A percentile compares a stretch with the other conserved stretches of the same genome.
Conservation (phyloP, 2,113 vertebrate genomes). For the Scopus umbretta region DNA sequence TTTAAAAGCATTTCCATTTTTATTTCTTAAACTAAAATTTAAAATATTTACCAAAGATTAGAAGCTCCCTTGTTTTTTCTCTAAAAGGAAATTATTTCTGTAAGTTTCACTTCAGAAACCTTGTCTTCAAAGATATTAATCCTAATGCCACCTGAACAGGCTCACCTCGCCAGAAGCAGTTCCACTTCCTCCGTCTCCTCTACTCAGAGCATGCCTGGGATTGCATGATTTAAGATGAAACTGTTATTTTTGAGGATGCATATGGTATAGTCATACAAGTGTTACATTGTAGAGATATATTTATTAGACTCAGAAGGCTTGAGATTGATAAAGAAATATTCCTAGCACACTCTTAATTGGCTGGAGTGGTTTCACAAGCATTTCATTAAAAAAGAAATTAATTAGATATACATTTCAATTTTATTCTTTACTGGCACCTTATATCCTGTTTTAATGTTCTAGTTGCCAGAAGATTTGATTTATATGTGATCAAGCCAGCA, state of each 20-base stretch:
- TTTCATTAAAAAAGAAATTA: not conserved
- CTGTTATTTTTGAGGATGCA: not conserved
- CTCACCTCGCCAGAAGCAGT: not conserved
- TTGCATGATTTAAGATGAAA: not conserved
- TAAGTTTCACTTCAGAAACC: not conserved
- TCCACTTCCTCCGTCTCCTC: not conserved
- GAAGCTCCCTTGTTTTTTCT: not conserved
- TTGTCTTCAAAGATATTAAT: not conserved
- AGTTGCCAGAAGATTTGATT: not conserved
- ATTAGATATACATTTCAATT: not conserved
- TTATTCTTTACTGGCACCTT: not conserved
- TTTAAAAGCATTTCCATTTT: not conserved
- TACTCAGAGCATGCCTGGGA: not conserved
- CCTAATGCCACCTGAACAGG: not conserved
- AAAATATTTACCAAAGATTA: not conserved
- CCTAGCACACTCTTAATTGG: not conserved
- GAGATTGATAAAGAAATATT: not conserved
- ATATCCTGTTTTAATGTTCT: not conserved
- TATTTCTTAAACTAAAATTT: not conserved
- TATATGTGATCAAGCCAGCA: not conserved
- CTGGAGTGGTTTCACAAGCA: not conserved
- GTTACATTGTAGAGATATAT: not conserved
- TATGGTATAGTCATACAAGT: not conserved
- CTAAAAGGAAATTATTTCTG: not conserved
- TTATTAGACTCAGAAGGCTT: not conserved